These are phyloP conservation scores for Diarsia mendica DNA, from an alignment of 2,888 invertebrate genomes.

Conservation along the genomic window DNA sequence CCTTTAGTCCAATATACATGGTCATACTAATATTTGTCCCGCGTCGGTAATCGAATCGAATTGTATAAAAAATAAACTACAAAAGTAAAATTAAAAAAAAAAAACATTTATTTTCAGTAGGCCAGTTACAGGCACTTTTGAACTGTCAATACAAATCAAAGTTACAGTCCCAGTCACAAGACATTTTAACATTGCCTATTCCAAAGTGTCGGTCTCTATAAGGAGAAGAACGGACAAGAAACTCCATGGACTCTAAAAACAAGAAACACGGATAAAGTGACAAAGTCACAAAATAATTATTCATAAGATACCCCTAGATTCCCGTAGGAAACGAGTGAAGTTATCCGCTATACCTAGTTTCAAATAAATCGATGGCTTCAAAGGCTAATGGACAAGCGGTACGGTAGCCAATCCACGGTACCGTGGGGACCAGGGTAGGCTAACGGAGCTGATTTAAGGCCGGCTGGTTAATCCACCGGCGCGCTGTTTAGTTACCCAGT, in stretches of 20 bases:
- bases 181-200: no score
- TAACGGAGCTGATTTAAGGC: slow-evolving; percentile 47
- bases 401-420: slow-evolving; percentile 8
- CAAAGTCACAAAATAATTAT: not conserved
- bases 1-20: no score
- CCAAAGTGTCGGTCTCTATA: no score
- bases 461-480: slow-evolving; percentile 31
- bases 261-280: not conserved
- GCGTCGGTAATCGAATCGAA: no score
- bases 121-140: no score
- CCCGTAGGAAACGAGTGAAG: not conserved
- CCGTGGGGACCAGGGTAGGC: slow-evolving; percentile 37
- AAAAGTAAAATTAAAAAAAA: no score
- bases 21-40: not conserved
- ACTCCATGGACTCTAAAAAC: no score
- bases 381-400: slow-evolving; percentile 31
- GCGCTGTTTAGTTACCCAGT: slow-evolving; percentile 4
- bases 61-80: no score
- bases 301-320: not conserved
- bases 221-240: no score
- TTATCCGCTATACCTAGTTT: not conserved
- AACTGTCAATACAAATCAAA: no score
- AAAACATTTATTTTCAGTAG: no score
- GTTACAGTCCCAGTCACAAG: no score
- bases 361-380: slow-evolving; percentile 41